Percentiles rank a stretch among this genome's conserved stretches.
phyloP scores from a whole-genome alignment of 2,797 vertebrate species.

The Chaunax sp. region DNA sequence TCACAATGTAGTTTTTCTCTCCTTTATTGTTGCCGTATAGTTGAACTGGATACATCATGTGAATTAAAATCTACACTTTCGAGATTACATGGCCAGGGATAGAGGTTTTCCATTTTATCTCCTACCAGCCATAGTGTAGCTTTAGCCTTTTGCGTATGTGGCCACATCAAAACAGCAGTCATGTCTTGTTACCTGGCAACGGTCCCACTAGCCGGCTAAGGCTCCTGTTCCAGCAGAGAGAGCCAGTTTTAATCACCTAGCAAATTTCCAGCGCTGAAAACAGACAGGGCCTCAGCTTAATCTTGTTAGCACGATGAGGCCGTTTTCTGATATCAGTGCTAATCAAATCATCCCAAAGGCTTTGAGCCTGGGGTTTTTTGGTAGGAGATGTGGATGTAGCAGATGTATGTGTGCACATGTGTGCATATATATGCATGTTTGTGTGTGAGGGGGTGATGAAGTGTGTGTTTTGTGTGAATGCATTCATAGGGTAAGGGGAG shows the following conservation, averaged over 20 bases:
- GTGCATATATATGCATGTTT: too few relatives aligned
- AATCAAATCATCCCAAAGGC: slow-evolving; percentile 91
- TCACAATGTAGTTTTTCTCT: neutral
- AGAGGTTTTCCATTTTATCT: slow-evolving; percentile 52
- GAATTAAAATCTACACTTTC: slow-evolving; percentile 13
- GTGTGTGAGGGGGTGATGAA: slow-evolving; percentile 29
- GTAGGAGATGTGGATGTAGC: slow-evolving; percentile 53
- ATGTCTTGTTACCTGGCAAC: slow-evolving; percentile 89
- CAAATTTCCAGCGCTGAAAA: slow-evolving; percentile 87
- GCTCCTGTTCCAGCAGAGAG: slow-evolving; percentile 80
- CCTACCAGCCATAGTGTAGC: slow-evolving; percentile 53
- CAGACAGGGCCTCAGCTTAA: slow-evolving; percentile 89
- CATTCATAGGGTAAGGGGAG: slow-evolving; percentile 4
- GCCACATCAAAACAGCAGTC: slow-evolving; percentile 79
- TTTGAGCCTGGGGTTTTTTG: slow-evolving; percentile 71
- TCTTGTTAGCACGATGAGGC: slow-evolving; percentile 91
- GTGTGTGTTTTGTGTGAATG: slow-evolving; percentile 52
- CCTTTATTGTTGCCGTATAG: too few relatives aligned
- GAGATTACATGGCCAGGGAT: slow-evolving; percentile 48
- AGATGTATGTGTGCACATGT: slow-evolving; percentile 36
- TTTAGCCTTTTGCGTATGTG: slow-evolving; percentile 64
- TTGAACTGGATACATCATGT: neutral
- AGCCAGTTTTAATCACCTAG: slow-evolving; percentile 87
- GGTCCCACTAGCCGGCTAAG: slow-evolving; percentile 78
- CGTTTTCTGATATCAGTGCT: slow-evolving; percentile 92